Percentiles rank a stretch among this genome's conserved stretches.
Conservation (phyloP, 2,797 vertebrate species). For the Bradypus variegatus region DNA sequence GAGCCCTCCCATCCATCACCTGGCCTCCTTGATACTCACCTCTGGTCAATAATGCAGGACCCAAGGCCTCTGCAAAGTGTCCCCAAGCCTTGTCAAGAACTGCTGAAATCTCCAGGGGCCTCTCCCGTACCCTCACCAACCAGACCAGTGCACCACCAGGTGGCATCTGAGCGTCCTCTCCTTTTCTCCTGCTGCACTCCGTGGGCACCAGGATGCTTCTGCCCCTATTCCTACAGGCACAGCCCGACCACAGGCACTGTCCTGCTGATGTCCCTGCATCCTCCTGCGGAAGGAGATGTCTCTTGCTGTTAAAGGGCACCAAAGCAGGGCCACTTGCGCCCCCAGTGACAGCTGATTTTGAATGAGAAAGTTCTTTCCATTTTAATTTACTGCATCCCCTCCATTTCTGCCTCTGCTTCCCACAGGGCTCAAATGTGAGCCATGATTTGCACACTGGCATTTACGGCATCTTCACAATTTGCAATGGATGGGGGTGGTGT, state of each 20-base stretch:
- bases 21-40: too few relatives aligned
- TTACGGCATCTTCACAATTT: too few relatives aligned
- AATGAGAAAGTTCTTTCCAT: neutral
- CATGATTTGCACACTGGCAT: too few relatives aligned
- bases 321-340: too few relatives aligned
- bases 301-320: neutral
- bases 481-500: too few relatives aligned
- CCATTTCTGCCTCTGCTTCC: neutral
- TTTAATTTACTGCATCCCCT: neutral
- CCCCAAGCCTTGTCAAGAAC: neutral
- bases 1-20: neutral
- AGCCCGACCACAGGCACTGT: neutral
- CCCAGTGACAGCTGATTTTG: neutral
- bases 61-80: neutral
- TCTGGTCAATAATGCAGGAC: neutral
- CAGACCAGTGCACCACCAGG: neutral
- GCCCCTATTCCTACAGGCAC: neutral
- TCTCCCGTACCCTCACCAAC: neutral
- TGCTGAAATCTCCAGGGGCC: neutral
- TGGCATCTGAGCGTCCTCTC: neutral
- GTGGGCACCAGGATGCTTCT: neutral
- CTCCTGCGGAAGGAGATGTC: neutral
- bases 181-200: neutral
- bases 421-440: neutral
- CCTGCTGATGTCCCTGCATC: fast-evolving